Percentiles rank a stretch among this genome's conserved stretches.
Conservation (phyloP, 2,888 invertebrate species). For the Piscicola geometra region DNA sequence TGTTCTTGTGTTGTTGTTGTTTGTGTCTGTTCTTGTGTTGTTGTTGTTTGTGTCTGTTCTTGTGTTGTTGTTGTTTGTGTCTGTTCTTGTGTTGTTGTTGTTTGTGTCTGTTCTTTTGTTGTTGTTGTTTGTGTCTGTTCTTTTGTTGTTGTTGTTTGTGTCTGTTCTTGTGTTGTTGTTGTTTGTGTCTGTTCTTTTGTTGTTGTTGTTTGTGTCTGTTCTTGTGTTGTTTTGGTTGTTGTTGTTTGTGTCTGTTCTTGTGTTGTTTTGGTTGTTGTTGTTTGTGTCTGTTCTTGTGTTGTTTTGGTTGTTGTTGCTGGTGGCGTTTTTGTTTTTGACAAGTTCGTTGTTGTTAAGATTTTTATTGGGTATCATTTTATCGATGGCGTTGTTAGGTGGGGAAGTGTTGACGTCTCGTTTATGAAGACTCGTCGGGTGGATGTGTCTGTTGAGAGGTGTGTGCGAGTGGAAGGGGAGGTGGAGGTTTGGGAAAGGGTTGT, state of each 20-base stretch:
- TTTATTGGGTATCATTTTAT: no score
- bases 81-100: background rate
- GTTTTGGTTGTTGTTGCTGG: no score
- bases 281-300: background rate
- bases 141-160: background rate
- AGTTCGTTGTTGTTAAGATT: no score
- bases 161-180: background rate
- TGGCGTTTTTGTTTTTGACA: no score
- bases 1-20: no score
- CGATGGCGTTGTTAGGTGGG: no score
- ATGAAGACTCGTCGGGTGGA: background rate
- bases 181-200: background rate
- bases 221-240: background rate
- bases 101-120: slow-evolving; percentile 5
- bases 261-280: background rate
- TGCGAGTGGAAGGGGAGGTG: background rate
- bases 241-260: no score
- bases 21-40: no score
- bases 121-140: no score
- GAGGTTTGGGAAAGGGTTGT: background rate
- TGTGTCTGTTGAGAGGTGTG: background rate
- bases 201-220: background rate
- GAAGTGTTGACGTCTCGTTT: background rate
- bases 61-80: background rate
- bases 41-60: no score